phyloP scores from a whole-genome alignment of 2,888 invertebrate species.

The Eupithecia vulgata region DNA sequence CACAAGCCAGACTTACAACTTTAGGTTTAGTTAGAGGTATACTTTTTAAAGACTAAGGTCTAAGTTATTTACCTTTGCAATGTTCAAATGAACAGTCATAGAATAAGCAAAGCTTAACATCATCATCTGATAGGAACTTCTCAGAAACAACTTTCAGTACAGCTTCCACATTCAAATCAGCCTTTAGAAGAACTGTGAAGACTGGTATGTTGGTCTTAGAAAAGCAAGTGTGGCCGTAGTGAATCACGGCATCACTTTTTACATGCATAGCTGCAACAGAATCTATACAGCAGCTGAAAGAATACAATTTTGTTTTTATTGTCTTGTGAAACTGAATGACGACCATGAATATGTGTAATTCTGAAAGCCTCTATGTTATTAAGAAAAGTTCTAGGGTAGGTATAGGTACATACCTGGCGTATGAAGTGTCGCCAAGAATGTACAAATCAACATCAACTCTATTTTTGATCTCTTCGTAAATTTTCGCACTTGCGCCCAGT shows the following conservation, averaged over 20 bases:
- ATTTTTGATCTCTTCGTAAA: constrained; percentile 84
- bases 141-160: constrained; percentile 49
- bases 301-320: constrained; percentile 20
- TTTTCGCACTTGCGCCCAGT: constrained; percentile 86
- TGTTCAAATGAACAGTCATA: constrained; percentile 88
- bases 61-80: constrained; percentile 72
- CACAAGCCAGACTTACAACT: too few species aligned
- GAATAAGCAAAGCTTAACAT: constrained; percentile 81
- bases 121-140: constrained; percentile 59
- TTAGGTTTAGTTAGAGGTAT: background rate
- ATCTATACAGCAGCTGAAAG: constrained; percentile 93
- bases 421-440: constrained; percentile 95
- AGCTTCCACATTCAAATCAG: constrained; percentile 79
- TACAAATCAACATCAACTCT: constrained; percentile 85
- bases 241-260: constrained; percentile 92
- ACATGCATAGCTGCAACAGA: constrained; percentile 95
- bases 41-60: background rate
- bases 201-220: constrained; percentile 91
- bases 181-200: constrained; percentile 88
- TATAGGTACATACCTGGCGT: constrained; percentile 86
- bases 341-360: background rate
- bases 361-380: background rate
- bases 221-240: constrained; percentile 96
- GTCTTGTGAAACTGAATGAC: background rate
- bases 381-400: background rate